phyloP scores from a whole-genome alignment of 2,113 vertebrate genomes.

The Eulacestoma nigropectus region DNA sequence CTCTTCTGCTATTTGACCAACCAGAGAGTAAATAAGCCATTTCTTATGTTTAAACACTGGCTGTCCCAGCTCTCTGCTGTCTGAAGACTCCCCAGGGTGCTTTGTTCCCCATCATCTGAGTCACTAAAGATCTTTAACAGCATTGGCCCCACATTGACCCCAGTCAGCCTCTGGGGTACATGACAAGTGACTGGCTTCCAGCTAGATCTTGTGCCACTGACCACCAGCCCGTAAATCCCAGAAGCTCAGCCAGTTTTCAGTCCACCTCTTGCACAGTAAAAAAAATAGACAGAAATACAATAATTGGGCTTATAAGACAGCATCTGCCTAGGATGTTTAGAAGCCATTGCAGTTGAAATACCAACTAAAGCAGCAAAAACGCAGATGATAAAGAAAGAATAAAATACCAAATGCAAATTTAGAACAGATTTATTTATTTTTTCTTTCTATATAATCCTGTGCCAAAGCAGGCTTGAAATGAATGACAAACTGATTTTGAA shows the following conservation, averaged over 20 bases:
- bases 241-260: neutral
- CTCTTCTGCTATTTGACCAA: neutral
- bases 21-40: neutral
- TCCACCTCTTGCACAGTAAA: neutral
- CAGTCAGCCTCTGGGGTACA: neutral
- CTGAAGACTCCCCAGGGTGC: neutral
- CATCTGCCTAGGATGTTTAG: neutral
- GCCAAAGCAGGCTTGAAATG: neutral
- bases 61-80: neutral
- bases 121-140: neutral
- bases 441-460: neutral
- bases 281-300: neutral
- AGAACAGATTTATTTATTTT: neutral
- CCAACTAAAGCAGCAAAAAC: neutral
- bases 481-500: neutral
- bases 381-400: neutral
- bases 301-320: neutral
- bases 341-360: neutral
- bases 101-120: neutral
- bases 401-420: neutral
- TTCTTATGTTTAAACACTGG: neutral
- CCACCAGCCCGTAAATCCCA: neutral
- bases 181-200: neutral
- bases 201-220: neutral
- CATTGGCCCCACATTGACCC: accelerated